A percentile compares a stretch with the other conserved stretches of the same genome.
phyloP scores from a whole-genome alignment of 2,888 invertebrate species.

The Lysandra coridon region DNA sequence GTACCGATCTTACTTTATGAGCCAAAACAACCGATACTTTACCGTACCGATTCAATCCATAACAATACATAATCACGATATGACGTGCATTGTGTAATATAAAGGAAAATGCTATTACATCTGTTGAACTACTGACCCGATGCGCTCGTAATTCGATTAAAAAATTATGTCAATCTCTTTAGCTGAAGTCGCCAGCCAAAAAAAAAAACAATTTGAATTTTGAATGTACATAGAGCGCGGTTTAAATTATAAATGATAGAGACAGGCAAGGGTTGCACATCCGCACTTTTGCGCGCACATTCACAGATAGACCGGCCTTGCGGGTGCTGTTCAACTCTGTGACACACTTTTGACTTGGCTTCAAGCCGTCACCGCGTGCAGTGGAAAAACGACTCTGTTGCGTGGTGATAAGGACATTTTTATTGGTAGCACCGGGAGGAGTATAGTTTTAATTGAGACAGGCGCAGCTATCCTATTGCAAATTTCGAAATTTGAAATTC shows the following conservation, averaged over 20 bases:
- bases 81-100: constrained; percentile 22
- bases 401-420: constrained; percentile 39
- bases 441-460: constrained; percentile 56
- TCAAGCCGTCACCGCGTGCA: constrained; percentile 60
- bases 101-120: constrained; percentile 27
- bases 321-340: constrained; percentile 75
- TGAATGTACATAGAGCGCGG: constrained; percentile 38
- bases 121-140: constrained; percentile 29
- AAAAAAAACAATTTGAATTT: constrained; percentile 31
- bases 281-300: constrained; percentile 70
- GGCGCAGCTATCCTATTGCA: constrained; percentile 54
- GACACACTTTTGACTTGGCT: constrained; percentile 79
- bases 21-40: background rate
- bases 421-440: constrained; percentile 36
- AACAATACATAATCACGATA: constrained; percentile 15
- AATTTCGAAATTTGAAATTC: constrained; percentile 72
- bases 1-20: background rate
- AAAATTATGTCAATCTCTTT: constrained; percentile 31
- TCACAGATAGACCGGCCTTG: constrained; percentile 77
- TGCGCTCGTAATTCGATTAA: constrained; percentile 20
- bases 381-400: constrained; percentile 54
- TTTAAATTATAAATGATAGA: constrained; percentile 46
- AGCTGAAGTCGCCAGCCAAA: constrained; percentile 27
- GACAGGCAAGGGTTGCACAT: constrained; percentile 58
- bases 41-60: background rate